Base-by-base conservation (phyloP, 35 echinoderm and acorn worm species). In the Apostichopus parvimensis region DNA sequence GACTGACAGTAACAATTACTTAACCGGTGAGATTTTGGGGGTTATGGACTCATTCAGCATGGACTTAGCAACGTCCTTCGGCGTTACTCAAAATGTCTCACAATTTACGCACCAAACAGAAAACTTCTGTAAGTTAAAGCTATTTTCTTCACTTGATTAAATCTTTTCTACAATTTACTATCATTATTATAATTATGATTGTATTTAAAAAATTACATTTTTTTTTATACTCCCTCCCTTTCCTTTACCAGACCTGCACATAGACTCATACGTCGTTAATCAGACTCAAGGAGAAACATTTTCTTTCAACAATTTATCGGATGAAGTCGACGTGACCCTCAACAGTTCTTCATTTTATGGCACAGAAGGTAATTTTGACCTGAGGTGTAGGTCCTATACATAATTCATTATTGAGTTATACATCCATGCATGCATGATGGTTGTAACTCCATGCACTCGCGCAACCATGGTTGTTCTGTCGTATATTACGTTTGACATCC, bases 11-110 rank as follows among this genome's bases (percentile, higher is more conserved):
- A 18, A 68, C 64, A 68, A 68, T 68, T 68, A 68, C 64, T 68
- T 11, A 11, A 68, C 79, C 17, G 14, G 26, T 56, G 52, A 54
- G 18, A 55, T 82, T 53, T 56, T 82, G 9, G 79, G 54, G 4
- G 79, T 82, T 56, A 82, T 82, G 79, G 79, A 82, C 6, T 56
- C 79, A 5, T 82, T 82, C 79, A 82, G 79, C 52, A 82, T 8
- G 34, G 55, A 82, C 52, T 54, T 82, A 45, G 79, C 79, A 1
- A 54, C 15, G 79, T 15, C 34, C 45, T 54, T 26, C 54, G 18
- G 28, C 26, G 52, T 17, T 6, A 54, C 17, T 17, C 34, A 45
- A 45, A 45, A 45, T 45, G 15, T 18, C 26, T 56, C 79, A 9
- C 24, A 54, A 54, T 82, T 82, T 54, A 82, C 54, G 7, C 79